Base-by-base conservation (phyloP, 1,140 invertebrate genomes). In the Leguminivora glycinivorella region DNA sequence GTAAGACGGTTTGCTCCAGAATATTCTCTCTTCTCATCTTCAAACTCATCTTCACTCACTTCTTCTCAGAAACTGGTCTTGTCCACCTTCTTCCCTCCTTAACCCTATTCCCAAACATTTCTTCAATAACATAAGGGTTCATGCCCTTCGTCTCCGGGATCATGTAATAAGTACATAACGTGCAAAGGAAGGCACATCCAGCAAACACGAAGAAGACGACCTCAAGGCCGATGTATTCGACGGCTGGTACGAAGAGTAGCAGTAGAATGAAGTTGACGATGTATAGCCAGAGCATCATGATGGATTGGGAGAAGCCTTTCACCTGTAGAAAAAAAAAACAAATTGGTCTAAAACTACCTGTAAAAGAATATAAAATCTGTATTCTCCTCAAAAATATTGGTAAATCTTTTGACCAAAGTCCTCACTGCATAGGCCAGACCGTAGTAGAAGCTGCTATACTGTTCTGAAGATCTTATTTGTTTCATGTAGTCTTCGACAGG, bases 221-320 rank as follows among this genome's bases (percentile, higher is more conserved):
- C 5, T 63, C 0, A 0, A 63, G 25, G 25, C 58, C 58, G 0
- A 63, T 63, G 25, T 17, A 31, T 17, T 63, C 58, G 0, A 63
- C 58, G 1, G 58, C 58, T 29, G 58, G 58, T 0, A 63, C 26
- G n/a, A 63, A 63, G 58, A 22, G 26, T 1, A 63, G 58, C 5
- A 29, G 58, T 7, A 63, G 29, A n/a, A 63, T 34, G 58, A 63
- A 63, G 26, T 63, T 29, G 58, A 63, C 58, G 6, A 63, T 17
- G 26, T 63, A 63, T 6, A 63, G 6, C 58, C 58, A 63, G 2
- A 63, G n/a, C 58, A 63, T 63, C 26, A 29, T 63, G 29, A 63
- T 63, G 58, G 58, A 63, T n/a, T 63, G 58, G 10, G 58, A 26
- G 25, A 63, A 63, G 4, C 58, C 58, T 63, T 63, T 63, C n/a